These are phyloP conservation scores for Echiichthys vipera DNA, from an alignment of 2,797 vertebrate genomes.

Conservation along the genomic window DNA sequence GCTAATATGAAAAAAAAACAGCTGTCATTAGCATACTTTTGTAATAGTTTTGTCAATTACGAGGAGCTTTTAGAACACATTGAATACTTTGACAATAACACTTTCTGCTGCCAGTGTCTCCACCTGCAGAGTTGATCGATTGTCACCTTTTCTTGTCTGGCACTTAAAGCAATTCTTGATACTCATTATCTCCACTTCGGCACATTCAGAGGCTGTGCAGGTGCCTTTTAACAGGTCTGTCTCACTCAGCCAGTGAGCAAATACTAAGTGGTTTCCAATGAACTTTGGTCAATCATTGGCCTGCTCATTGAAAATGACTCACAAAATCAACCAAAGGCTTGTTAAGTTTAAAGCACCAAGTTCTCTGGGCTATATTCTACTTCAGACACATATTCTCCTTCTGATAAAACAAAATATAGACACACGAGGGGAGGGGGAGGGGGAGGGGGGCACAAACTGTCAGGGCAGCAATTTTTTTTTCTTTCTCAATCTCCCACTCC, in stretches of 20 bases:
- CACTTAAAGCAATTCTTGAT: slow-evolving; percentile 2
- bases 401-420: no score
- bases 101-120: slow-evolving; percentile 6
- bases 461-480: not conserved
- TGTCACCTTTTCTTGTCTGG: slow-evolving; percentile 18
- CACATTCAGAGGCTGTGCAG: slow-evolving; percentile 10
- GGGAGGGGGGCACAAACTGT: not conserved
- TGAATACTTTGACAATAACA: slow-evolving; percentile 7
- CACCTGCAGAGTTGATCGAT: not conserved
- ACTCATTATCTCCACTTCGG: slow-evolving; percentile 4
- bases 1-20: not conserved
- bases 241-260: slow-evolving; percentile 8
- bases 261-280: slow-evolving; percentile 33
- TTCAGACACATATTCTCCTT: not conserved
- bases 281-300: slow-evolving; percentile 37
- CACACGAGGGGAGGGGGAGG: not conserved
- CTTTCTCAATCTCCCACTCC: not conserved
- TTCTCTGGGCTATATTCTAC: not conserved
- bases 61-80: slow-evolving; percentile 12
- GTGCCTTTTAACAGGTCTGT: slow-evolving; percentile 23
- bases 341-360: not conserved
- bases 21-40: not conserved
- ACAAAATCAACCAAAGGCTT: not conserved
- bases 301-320: slow-evolving; percentile 15
- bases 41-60: not conserved